Percentiles rank a stretch among this genome's conserved stretches.
Conservation (phyloP, 2,113 vertebrate genomes). For the Lagopus muta region DNA sequence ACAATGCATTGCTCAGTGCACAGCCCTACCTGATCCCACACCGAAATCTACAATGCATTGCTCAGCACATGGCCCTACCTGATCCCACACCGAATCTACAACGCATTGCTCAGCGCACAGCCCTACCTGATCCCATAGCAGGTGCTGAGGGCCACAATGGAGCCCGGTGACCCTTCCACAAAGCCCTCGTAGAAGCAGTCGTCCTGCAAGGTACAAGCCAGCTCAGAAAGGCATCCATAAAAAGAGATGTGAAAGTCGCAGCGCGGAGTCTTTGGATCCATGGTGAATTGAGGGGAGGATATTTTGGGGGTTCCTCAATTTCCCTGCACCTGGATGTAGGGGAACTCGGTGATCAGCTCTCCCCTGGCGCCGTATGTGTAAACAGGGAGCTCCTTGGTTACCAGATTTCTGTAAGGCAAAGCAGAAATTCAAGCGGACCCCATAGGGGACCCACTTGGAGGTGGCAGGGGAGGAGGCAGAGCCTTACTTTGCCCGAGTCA, state of each 20-base stretch:
- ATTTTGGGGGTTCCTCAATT: not conserved
- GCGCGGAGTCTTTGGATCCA: not conserved
- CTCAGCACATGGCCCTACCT: no score
- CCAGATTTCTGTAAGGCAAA: not conserved
- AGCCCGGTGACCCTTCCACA: not conserved
- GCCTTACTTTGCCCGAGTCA: not conserved
- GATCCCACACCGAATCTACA: no score
- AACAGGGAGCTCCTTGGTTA: conserved; percentile 26
- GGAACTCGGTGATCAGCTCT: not conserved
- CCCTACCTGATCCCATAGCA: conserved; percentile 7
- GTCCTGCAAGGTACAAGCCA: not conserved
- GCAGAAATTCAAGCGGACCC: not conserved
- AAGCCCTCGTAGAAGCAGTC: not conserved
- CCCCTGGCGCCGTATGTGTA: conserved; percentile 26
- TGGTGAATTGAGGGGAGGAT: not conserved
- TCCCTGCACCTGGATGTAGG: not conserved
- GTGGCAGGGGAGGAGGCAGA: not conserved
- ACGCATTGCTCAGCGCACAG: no score
- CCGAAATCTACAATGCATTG: no score
- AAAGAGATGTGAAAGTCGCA: no score
- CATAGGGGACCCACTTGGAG: accelerated
- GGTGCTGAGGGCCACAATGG: not conserved
- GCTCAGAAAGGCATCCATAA: not conserved
- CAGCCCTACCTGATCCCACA: no score
- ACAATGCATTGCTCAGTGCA: no score